Evolutionary conservation across 1,140 invertebrate species (phyloP), one percentile per base, ranked within the genome.

Genomic region (Listronotus bonariensis): DNA sequence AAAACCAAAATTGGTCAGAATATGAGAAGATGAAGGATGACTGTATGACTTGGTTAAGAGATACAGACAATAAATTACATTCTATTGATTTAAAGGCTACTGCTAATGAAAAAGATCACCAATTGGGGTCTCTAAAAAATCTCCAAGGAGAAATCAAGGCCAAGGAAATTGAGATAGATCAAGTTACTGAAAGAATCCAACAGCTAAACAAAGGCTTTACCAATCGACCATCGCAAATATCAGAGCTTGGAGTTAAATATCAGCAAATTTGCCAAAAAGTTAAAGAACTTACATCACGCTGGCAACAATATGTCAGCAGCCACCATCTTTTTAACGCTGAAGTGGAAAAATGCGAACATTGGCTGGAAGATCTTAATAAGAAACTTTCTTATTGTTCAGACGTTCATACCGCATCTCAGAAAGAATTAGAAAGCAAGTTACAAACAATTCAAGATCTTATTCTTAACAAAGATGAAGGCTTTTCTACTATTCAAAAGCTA

Each of bases 131-230:
- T 58, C 82, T 97, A 15, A 84, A 92, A 78, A 81, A 80, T 18
- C 79, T 96, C 12, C 93, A 96, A 81, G 93, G 93, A 46, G 92
- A 96, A 81, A 88, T 97, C 6, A 82, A 90, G 38, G 91, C 92
- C 1, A 95, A 95, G 76, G 94, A 97, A 81, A 77, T 95, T 31
- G 95, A 97, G 81, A 93, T 97, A 62, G 95, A 98, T 74, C 88
- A 90, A 49, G 88, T 97, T 0, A 95, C 91, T 14, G 95, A 98
- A 78, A 89, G 89, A 68, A 92, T 92, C 6, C 93, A 97, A 76
- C 86, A 90, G 60, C 76, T 96, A 1, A 87, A 92, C 49, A 92
- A 91, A 68, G 87, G 88, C 62, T 72, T 85, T 9, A 79, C 79
- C 18, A 80, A 81, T 51, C 86, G 90, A 68, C 87, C 83, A 46